These are phyloP conservation scores for Strix uralensis DNA, from an alignment of 2,113 vertebrate species.

Conservation along the genomic window DNA sequence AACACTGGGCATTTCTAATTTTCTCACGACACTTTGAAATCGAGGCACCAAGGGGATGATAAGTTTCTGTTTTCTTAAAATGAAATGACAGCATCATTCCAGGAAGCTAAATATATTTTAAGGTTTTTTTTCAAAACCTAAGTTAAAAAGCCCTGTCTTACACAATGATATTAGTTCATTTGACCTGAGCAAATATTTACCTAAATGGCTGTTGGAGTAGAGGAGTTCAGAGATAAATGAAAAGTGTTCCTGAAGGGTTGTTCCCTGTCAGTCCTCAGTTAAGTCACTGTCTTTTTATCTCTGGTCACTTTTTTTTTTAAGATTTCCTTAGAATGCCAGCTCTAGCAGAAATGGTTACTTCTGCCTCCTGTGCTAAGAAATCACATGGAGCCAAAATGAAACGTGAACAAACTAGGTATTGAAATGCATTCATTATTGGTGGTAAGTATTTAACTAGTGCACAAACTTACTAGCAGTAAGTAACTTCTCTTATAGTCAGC, in stretches of 20 bases:
- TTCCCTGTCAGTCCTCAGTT: not conserved
- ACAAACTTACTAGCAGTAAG: not conserved
- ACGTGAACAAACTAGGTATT: not conserved
- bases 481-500: not conserved
- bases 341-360: not conserved
- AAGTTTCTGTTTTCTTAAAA: not conserved
- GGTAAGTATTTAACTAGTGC: not conserved
- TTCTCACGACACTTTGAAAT: not conserved
- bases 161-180: accelerated
- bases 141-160: not conserved
- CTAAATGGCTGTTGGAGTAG: not conserved
- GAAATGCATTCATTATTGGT: not conserved
- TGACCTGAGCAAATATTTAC: not conserved
- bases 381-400: not conserved
- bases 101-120: not conserved
- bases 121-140: not conserved
- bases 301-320: not conserved
- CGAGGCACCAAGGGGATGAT: not conserved
- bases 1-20: not conserved
- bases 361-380: not conserved
- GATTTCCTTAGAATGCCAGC: not conserved
- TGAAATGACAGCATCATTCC: not conserved
- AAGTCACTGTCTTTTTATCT: not conserved
- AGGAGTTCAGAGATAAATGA: not conserved
- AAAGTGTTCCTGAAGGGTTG: not conserved